Percentiles rank a stretch among this genome's conserved stretches.
phyloP scores from a whole-genome alignment of 2,113 vertebrate genomes.

The Gasterosteus nipponicus region DNA sequence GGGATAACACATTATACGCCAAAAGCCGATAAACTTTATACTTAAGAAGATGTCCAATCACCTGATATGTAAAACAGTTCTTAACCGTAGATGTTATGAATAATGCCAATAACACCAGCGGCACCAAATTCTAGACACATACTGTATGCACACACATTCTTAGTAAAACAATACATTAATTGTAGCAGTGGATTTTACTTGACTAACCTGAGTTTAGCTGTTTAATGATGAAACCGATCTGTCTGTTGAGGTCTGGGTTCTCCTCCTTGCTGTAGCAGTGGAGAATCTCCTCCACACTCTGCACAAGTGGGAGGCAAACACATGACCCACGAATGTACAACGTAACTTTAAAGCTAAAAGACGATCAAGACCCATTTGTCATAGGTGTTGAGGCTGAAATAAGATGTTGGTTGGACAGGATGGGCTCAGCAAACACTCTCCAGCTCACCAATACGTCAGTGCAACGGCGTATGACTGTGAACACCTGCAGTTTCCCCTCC shows the following conservation, averaged over 20 bases:
- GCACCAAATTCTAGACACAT: not conserved
- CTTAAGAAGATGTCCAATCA: not conserved
- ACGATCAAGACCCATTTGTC: not conserved
- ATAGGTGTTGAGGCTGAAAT: conserved; percentile 2
- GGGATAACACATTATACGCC: not conserved
- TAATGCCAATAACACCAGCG: not conserved
- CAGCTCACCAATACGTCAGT: not conserved
- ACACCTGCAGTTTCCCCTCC: conserved; percentile 15
- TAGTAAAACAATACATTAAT: not conserved
- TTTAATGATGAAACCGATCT: conserved; percentile 93
- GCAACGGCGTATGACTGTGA: conserved; percentile 4
- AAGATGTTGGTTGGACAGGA: not conserved
- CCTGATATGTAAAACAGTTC: not conserved
- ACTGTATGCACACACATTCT: not conserved
- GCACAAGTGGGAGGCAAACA: conserved; percentile 34
- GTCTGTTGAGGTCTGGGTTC: conserved; percentile 88
- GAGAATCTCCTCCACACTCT: conserved; percentile 97
- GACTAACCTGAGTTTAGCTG: conserved; percentile 91
- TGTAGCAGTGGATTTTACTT: not conserved
- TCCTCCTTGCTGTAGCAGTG: conserved; percentile 91
- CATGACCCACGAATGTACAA: not conserved
- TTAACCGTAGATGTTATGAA: not conserved
- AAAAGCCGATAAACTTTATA: not conserved
- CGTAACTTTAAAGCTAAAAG: not conserved
- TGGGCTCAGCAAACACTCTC: not conserved